Base-by-base conservation (phyloP, 37 sponge, comb jelly and placozoan genomes). In the Axinella damicornis region DNA sequence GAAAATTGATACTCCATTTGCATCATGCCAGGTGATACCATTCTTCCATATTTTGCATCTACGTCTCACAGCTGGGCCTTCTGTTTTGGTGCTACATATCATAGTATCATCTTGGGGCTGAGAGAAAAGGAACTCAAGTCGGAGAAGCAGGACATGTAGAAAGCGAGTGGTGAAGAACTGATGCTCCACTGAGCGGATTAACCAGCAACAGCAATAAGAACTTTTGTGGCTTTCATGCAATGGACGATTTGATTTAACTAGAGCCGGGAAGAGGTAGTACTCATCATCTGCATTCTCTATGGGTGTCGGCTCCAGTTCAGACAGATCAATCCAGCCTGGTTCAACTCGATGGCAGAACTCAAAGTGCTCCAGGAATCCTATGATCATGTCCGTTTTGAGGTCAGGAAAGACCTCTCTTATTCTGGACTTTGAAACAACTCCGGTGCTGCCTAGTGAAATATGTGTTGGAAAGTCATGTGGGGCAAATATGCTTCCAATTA, bases 251-350 rank as follows among this genome's bases (percentile, higher is more conserved):
- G 77, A 28, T 16, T 2, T 18, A 30, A 81, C 32, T 34, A 81
- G 53, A 70, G 53, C 69, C 17, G 82, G 82, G 37, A 69, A 81
- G 82, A 81, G 69, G 38, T 57, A 69, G 37, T 52, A 81, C 25
- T 55, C 33, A 24, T 57, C 76, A 57, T 54, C 31, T 21, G 30
- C n/a, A n/a, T n/a, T n/a, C n/a, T n/a, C n/a, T n/a, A n/a, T n/a
- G n/a, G n/a, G n/a, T n/a, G n/a, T n/a, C n/a, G n/a, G n/a, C n/a
- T n/a, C n/a, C n/a, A n/a, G n/a, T n/a, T n/a, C n/a, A n/a, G n/a
- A n/a, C n/a, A n/a, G n/a, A n/a, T 30, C 35, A 17, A 28, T 15
- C 27, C 27, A 21, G 35, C 31, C 31, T 75, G 28, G 53, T 34
- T 76, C 38, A 19, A 81, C 57, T 21, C 46, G 52, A 20, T 70